Conservation (phyloP, 2,797 vertebrate genomes). For the Sebastes variabilis region DNA sequence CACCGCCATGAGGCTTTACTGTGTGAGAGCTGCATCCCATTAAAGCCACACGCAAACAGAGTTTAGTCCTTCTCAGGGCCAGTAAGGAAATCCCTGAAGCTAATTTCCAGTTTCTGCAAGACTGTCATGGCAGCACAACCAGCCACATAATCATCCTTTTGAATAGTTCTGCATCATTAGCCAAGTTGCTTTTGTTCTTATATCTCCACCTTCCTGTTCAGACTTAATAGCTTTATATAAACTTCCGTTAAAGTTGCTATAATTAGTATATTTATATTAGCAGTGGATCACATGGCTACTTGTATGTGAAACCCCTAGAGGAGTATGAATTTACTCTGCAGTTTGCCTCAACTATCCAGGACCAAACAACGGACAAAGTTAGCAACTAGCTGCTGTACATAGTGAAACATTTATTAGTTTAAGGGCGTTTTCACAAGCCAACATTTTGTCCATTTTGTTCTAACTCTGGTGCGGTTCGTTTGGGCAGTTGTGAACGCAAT, state of each 20-base stretch:
- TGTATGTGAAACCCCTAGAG: background rate
- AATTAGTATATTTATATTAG: background rate
- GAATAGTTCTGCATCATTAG: background rate
- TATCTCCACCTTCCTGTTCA: background rate
- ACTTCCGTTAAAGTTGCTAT: background rate
- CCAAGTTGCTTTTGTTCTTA: background rate
- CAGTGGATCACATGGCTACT: background rate
- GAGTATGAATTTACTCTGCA: background rate
- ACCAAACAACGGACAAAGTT: background rate
- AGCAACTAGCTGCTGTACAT: background rate
- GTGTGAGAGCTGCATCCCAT: conserved; percentile 56
- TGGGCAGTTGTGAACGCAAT: too few species aligned
- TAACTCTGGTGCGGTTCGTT: too few species aligned
- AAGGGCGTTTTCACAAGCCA: too few species aligned
- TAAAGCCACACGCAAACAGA: conserved; percentile 49
- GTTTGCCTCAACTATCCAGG: background rate
- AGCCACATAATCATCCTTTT: background rate
- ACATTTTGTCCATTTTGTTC: too few species aligned
- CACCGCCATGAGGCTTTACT: conserved; percentile 23
- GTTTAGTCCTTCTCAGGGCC: conserved; percentile 21
- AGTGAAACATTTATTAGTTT: background rate
- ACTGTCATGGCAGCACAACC: background rate
- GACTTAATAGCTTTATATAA: background rate
- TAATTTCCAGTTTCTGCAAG: conserved; percentile 19
- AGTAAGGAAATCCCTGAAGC: conserved; percentile 40